Conservation (phyloP, 2,113 vertebrate species). For the Istiophorus platypterus region DNA sequence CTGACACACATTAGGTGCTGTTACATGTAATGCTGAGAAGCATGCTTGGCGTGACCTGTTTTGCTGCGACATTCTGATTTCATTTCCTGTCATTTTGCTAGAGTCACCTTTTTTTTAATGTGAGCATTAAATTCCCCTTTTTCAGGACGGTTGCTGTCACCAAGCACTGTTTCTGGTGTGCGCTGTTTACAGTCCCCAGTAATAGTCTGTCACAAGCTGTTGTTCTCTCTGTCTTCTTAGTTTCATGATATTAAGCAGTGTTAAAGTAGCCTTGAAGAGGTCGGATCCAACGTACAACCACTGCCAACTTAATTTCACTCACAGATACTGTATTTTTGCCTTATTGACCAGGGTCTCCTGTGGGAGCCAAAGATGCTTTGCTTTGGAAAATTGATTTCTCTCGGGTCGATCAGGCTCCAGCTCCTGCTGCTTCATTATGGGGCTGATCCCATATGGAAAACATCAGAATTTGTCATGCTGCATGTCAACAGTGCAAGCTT, state of each 20-base stretch:
- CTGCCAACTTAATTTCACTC: constrained; percentile 49
- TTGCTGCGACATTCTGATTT: constrained; percentile 18
- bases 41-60: constrained; percentile 1
- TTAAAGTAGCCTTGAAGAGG: constrained; percentile 29
- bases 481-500: constrained; percentile 27
- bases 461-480: constrained; percentile 60
- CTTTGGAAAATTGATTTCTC: constrained; percentile 66
- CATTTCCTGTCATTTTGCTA: constrained; percentile 23
- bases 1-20: constrained; percentile 63
- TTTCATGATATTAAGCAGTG: constrained; percentile 12
- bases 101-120: constrained; percentile 33
- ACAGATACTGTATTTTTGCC: constrained; percentile 57
- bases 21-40: constrained; percentile 39
- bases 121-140: constrained; percentile 27
- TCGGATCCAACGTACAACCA: constrained; percentile 26
- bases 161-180: constrained; percentile 2
- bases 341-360: constrained; percentile 50
- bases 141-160: not conserved
- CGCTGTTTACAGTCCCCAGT: constrained; percentile 11
- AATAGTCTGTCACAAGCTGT: constrained; percentile 23
- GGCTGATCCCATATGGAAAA: constrained; percentile 48
- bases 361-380: constrained; percentile 51
- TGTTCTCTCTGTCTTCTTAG: constrained; percentile 8
- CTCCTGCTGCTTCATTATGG: constrained; percentile 37
- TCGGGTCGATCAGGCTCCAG: constrained; percentile 23